Conservation (phyloP, 1,140 invertebrate genomes). For the Nephila pilipes region DNA sequence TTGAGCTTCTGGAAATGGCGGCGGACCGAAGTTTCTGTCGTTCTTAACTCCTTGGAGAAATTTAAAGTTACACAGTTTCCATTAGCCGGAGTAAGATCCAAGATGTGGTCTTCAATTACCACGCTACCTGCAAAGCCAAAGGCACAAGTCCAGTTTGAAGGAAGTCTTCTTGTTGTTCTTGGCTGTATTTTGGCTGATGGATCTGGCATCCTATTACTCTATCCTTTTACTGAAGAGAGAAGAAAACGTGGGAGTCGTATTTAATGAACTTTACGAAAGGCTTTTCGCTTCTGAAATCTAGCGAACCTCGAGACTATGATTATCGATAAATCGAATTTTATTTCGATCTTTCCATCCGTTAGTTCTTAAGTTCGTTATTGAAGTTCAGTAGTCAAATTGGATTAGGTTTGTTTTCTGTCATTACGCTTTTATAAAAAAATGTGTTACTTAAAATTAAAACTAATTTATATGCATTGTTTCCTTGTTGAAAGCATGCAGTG, state of each 20-base stretch:
- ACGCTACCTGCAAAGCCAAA: neutral
- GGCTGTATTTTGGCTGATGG: slow-evolving; percentile 10
- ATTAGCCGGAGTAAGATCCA: slow-evolving; percentile 45
- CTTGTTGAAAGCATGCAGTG: neutral
- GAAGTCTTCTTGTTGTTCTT: slow-evolving; percentile 7
- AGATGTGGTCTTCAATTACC: slow-evolving; percentile 32
- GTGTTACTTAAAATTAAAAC: neutral
- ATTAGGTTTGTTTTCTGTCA: neutral
- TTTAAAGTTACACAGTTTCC: slow-evolving; percentile 61
- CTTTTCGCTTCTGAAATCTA: neutral
- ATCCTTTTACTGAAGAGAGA: slow-evolving; percentile 46
- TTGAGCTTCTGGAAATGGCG: slow-evolving; percentile 14
- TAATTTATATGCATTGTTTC: neutral
- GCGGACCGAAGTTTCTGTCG: slow-evolving; percentile 14
- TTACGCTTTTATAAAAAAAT: neutral
- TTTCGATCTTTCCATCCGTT: neutral
- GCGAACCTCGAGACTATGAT: neutral
- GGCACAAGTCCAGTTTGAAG: slow-evolving; percentile 42
- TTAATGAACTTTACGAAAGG: slow-evolving; percentile 56
- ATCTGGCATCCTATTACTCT: slow-evolving; percentile 53
- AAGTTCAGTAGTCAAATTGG: neutral
- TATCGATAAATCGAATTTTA: slow-evolving; percentile 25
- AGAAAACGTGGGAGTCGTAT: neutral
- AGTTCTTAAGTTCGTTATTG: neutral
- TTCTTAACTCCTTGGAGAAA: slow-evolving; percentile 40